Conservation (phyloP, 2,797 vertebrate species). For the Vipera latastei region DNA sequence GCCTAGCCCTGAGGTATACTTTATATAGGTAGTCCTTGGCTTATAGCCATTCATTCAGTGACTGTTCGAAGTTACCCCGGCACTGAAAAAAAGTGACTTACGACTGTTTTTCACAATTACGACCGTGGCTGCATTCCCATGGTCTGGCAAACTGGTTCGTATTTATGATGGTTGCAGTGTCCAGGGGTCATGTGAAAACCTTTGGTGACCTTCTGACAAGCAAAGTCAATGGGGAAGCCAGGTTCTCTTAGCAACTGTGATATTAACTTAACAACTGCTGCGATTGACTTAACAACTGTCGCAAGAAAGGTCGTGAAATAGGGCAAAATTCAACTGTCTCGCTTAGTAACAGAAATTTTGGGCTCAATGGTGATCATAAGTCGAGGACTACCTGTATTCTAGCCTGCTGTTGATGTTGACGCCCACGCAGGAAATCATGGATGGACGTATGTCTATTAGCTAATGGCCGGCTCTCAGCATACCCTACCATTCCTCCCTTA, state of each 20-base stretch:
- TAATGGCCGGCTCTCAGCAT: neutral
- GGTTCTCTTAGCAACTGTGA: neutral
- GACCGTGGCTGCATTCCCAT: neutral
- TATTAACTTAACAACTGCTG: neutral
- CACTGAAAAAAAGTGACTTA: neutral
- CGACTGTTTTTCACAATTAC: neutral
- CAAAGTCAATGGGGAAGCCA: neutral
- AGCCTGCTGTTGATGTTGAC: neutral
- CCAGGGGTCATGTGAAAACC: too few relatives aligned
- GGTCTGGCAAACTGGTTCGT: too few relatives aligned
- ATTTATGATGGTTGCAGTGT: too few relatives aligned
- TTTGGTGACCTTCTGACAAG: too few relatives aligned
- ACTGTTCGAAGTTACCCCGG: neutral
- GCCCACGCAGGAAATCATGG: neutral
- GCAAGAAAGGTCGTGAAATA: neutral
- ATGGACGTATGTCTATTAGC: neutral
- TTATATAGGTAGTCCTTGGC: neutral
- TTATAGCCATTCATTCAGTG: neutral
- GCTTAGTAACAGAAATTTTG: neutral
- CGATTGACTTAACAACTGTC: neutral
- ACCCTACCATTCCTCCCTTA: slow-evolving; percentile 44
- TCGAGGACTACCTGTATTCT: neutral
- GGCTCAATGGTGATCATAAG: neutral
- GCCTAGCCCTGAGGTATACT: neutral
- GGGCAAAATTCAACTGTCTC: neutral